Evolutionary conservation across 2,888 invertebrate species (phyloP), one percentile per base, ranked within the genome.

Genomic region (Notocelia uddmanniana): DNA sequence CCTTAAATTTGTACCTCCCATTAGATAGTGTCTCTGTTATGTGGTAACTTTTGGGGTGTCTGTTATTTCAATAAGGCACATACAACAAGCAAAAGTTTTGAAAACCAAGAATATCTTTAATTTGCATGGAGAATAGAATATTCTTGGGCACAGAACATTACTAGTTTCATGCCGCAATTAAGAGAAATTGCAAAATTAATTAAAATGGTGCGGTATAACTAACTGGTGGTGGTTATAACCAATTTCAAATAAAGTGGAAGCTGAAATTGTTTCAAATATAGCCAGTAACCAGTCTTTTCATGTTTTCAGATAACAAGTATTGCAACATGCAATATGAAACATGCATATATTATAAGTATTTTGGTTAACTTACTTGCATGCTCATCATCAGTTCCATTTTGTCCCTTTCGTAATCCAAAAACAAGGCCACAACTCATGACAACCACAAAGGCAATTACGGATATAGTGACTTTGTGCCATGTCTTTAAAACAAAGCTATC

Each of bases 381-480:
- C 5, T 72, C 68, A 45, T 68, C 50, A 8, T 68, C 55, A n/a
- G n/a, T 50, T 48, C n/a, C 31, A 48, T 59, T 48, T 18, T 59
- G 23, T 34, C 45, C 26, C 9, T 21, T 71, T 21, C 18, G 59
- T 23, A 68, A 31, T n/a, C 72, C 72, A 62, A 72, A 67, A 31
- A 62, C 54, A 18, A 72, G 55, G 23, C 67, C 72, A 68, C 72
- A 72, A 23, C 13, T 60, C 11, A 67, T 60, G 13, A 62, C 60
- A 48, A 72, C 55, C 37, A 72, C 37, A 48, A 62, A 67, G 3
- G 60, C 60, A 55, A 68, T 23, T n/a, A 55, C n/a, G 11, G 62
- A 62, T 23, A 72, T 62, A 50, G 68, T 41, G 45, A 72, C n/a
- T 55, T 72, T 68, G 19, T 72, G 72, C 72, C 72, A 72, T 62